Evolutionary conservation across 2,113 vertebrate species (phyloP).

Genomic region (Sebastes fasciatus): DNA sequence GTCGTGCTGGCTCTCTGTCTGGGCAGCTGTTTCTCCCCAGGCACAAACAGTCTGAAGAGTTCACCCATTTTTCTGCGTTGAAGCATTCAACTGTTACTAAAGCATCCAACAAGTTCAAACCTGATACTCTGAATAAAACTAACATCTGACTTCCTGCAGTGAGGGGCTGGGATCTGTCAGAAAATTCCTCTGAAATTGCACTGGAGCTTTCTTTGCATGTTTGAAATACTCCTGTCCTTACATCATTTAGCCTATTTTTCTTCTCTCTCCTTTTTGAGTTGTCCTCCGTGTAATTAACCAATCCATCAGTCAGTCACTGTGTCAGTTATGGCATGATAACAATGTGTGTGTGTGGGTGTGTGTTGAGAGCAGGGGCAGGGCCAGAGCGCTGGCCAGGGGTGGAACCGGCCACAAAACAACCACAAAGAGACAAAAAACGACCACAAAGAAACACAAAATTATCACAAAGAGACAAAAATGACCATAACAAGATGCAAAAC

Average conservation of each 20-base stretch:
- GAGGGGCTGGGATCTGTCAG: constrained; percentile 36
- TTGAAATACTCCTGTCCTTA: constrained; percentile 70
- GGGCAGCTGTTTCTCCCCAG: constrained; percentile 59
- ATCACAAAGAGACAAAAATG: not conserved
- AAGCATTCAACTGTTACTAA: constrained; percentile 51
- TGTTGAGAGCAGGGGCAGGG: not conserved
- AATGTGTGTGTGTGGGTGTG: constrained; percentile 19
- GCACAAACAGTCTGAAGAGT: constrained; percentile 44
- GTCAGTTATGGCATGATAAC: constrained; percentile 39
- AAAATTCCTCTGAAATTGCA: constrained; percentile 72
- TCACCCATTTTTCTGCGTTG: constrained; percentile 44
- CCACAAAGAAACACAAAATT: not conserved
- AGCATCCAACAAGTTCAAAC: constrained; percentile 70
- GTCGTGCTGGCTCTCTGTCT: constrained; percentile 46
- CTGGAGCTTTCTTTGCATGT: constrained; percentile 52
- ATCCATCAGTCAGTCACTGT: constrained; percentile 50
- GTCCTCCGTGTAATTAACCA: constrained; percentile 50
- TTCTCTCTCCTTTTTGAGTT: constrained; percentile 18
- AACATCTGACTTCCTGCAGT: constrained; percentile 65
- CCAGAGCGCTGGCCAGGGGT: not conserved
- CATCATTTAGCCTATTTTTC: constrained; percentile 64
- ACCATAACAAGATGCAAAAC: too few relatives aligned
- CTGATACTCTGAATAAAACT: constrained; percentile 64
- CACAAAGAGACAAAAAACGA: not conserved
- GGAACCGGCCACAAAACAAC: not conserved